Conservation (phyloP, 2,113 vertebrate species). For the Etheostoma spectabile region DNA sequence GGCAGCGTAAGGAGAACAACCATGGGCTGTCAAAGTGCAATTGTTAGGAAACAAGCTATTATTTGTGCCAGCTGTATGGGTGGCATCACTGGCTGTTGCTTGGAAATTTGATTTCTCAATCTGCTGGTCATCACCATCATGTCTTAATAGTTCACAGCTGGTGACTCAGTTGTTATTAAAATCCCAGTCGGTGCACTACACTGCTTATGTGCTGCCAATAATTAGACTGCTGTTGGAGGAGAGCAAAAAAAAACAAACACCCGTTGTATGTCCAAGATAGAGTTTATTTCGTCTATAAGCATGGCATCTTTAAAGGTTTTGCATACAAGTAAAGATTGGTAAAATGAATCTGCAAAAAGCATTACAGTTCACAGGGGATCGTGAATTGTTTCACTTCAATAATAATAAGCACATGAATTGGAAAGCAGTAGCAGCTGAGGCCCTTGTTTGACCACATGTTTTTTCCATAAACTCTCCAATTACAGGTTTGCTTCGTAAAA, state of each 20-base stretch:
- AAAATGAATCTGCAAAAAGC: slow-evolving; percentile 21
- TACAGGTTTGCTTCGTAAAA: slow-evolving; percentile 30
- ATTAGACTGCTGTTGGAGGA: slow-evolving; percentile 60
- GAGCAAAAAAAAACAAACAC: slow-evolving; percentile 1
- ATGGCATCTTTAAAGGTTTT: slow-evolving; percentile 7
- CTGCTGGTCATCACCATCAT: slow-evolving; percentile 67
- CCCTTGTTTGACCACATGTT: slow-evolving; percentile 12
- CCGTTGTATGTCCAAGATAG: slow-evolving; percentile 21
- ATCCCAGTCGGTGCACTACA: slow-evolving; percentile 64
- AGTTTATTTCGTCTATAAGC: slow-evolving; percentile 19
- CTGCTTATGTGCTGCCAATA: slow-evolving; percentile 58
- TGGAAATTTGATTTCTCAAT: slow-evolving; percentile 71
- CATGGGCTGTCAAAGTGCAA: slow-evolving; percentile 33
- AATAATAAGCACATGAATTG: slow-evolving; percentile 45
- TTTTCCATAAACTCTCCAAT: slow-evolving; percentile 36
- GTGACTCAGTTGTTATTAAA: slow-evolving; percentile 74
- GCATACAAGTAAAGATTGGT: slow-evolving; percentile 1
- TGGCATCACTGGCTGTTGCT: slow-evolving; percentile 50
- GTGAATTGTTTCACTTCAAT: slow-evolving; percentile 32
- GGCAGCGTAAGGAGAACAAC: slow-evolving; percentile 15
- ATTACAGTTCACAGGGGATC: slow-evolving; percentile 5
- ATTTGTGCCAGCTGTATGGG: slow-evolving; percentile 65
- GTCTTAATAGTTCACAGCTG: slow-evolving; percentile 82
- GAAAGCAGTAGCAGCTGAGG: slow-evolving; percentile 40
- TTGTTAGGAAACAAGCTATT: slow-evolving; percentile 41